Evolutionary conservation across 2,888 invertebrate species (phyloP), one percentile per base, ranked within the genome.

Genomic region (Cybosia mesomella): DNA sequence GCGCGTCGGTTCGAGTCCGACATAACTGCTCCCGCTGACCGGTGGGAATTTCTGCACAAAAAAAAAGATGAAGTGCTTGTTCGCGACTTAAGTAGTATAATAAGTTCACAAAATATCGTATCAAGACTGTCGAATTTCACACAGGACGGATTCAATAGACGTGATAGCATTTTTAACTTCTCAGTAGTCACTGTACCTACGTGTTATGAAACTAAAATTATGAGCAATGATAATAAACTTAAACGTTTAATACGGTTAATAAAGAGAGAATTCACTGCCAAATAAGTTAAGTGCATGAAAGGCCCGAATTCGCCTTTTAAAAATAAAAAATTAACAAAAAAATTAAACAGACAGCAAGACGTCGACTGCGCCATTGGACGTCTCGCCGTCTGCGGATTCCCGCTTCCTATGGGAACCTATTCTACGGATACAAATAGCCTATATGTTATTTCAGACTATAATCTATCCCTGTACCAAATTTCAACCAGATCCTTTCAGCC

Each of bases 191-290:
- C 34, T 76, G n/a, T 67, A 22, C n/a, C n/a, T n/a, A 67, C 73
- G 32, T 73, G 67, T 77, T 36, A 36, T 59, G 15, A 36, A 36
- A 9, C 9, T 59, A 59, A 36, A 59, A 36, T 34, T 22, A 22
- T 15, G 21, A 36, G 0, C 59, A 36, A 36, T 36, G 22, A 22
- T 36, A 36, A 36, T 59, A 59, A 36, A 59, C 21, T 36, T 36
- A 18, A 43, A 43, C 8, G 15, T 75, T 80, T 80, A 79, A 79
- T 71, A 79, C 72, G 21, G 69, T 72, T 74, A 74, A 70, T 61
- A 73, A 11, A n/a, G n/a, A 10, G 10, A 28, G 43, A 39, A 59
- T 59, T 24, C 36, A 22, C 15, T 59, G 36, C 13, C 21, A 58
- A 21, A 3, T 1, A 13, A n/a, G 34, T 34, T 58, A 21, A 58